Conservation (phyloP, 2,888 invertebrate species). For the Corythucha ciliata region DNA sequence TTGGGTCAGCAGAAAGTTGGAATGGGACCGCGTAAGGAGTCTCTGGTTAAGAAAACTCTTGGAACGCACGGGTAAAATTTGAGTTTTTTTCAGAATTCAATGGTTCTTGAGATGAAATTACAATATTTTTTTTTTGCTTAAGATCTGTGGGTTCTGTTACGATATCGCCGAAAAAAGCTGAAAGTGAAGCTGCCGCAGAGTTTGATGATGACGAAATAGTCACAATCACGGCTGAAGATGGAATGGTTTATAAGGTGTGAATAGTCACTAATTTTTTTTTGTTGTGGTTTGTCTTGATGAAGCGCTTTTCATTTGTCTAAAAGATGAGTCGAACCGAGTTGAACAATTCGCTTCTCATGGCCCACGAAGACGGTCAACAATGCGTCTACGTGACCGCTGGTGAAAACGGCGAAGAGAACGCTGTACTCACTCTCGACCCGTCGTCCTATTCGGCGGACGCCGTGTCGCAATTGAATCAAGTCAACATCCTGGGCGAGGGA, state of each 20-base stretch:
- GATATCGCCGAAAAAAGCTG: constrained; percentile 28
- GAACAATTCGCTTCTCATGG: constrained; percentile 63
- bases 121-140: not conserved
- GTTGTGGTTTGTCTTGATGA: no score
- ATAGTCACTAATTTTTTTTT: not conserved
- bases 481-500: constrained; percentile 49
- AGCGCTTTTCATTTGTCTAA: not conserved
- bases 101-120: constrained; percentile 1
- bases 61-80: constrained; percentile 25
- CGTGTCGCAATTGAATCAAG: no score
- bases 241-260: constrained; percentile 61
- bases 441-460: constrained; percentile 43
- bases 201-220: constrained; percentile 51
- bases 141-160: constrained; percentile 29
- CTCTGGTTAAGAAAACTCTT: constrained; percentile 25
- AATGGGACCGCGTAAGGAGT: constrained; percentile 23
- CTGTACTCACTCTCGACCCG: constrained; percentile 38
- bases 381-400: constrained; percentile 57
- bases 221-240: constrained; percentile 73
- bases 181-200: constrained; percentile 17
- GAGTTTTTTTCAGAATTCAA: not conserved
- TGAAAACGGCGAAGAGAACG: constrained; percentile 43
- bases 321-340: constrained; percentile 70
- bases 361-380: constrained; percentile 65
- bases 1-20: no score